phyloP scores from a whole-genome alignment of 2,888 invertebrate genomes.

The Pammene aurita region DNA sequence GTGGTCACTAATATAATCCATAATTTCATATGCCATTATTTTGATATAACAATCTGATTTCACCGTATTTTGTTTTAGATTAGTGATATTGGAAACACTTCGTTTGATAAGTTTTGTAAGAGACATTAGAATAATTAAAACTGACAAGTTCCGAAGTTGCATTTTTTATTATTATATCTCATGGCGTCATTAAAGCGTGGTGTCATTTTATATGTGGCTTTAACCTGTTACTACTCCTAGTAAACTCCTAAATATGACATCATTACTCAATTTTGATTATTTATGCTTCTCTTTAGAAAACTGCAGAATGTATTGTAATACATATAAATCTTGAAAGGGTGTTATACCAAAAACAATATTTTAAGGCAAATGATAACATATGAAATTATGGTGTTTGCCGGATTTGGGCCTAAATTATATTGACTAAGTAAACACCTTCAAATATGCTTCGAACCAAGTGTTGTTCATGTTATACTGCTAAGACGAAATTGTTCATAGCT shows the following conservation, averaged over 20 bases:
- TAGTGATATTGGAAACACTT: background rate
- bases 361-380: background rate
- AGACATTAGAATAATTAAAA: background rate
- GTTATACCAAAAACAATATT: background rate
- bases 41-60: background rate
- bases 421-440: conserved; percentile 52
- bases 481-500: conserved; percentile 17
- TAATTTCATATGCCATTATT: conserved; percentile 10
- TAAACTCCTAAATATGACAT: background rate
- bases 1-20: conserved; percentile 3
- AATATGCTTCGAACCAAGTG: conserved; percentile 44
- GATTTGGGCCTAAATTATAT: conserved; percentile 48
- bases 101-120: background rate
- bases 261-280: conserved; percentile 1
- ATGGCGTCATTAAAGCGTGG: background rate
- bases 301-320: background rate
- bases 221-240: background rate
- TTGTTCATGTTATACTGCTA: conserved; percentile 35
- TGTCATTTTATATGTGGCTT: background rate
- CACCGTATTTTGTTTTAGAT: background rate
- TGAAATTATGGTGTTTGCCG: conserved; percentile 2
- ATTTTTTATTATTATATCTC: background rate
- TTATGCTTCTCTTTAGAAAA: background rate
- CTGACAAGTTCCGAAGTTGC: background rate
- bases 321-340: background rate